A percentile compares a stretch with the other conserved stretches of the same genome.
These are phyloP conservation scores for Oreochromis niloticus DNA, from an alignment of 2,113 vertebrate species.

Conservation along the genomic window DNA sequence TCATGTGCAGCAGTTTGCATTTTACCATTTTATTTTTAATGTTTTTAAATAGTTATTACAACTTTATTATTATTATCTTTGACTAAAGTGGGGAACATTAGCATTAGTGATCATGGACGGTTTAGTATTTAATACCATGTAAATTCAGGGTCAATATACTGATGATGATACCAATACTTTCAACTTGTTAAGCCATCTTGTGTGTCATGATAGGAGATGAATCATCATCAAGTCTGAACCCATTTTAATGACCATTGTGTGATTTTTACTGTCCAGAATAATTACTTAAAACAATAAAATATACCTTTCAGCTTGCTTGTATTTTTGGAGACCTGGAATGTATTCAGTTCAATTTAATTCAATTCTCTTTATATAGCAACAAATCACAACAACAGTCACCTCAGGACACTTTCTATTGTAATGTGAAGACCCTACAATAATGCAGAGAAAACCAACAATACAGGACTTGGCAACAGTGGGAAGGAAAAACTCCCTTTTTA, in stretches of 20 bases:
- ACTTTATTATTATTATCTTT: accelerated
- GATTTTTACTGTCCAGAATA: background rate
- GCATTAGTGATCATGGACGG: accelerated
- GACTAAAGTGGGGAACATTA: background rate
- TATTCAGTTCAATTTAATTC: background rate
- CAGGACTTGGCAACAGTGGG: background rate
- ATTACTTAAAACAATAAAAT: background rate
- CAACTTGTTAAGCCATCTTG: background rate
- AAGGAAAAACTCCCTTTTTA: background rate
- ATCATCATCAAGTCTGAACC: background rate
- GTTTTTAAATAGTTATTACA: background rate
- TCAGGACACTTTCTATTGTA: background rate
- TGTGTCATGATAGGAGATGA: background rate
- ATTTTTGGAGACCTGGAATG: background rate
- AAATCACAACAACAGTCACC: background rate
- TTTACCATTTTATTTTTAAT: background rate
- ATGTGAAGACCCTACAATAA: background rate
- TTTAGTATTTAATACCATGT: background rate
- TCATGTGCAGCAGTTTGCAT: background rate
- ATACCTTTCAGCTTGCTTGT: background rate
- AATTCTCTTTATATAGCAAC: background rate
- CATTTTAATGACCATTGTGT: accelerated
- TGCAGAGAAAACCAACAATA: background rate
- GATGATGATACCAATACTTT: background rate
- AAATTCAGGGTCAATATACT: background rate